phyloP scores from a whole-genome alignment of 2,888 invertebrate genomes.

The Thumatha senex region DNA sequence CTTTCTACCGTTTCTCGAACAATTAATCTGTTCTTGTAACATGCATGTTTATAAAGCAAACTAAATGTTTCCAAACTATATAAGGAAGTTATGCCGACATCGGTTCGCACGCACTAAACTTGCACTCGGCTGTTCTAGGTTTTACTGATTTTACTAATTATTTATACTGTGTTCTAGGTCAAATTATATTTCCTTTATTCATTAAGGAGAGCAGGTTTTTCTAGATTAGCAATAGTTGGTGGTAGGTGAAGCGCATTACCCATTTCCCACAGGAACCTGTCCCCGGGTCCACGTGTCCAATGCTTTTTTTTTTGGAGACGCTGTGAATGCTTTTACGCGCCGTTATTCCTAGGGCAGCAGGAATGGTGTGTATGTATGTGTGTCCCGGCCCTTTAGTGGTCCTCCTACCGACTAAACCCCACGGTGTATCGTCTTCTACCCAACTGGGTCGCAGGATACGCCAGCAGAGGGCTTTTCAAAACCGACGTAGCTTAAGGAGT shows the following conservation, averaged over 20 bases:
- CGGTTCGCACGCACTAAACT: slow-evolving; percentile 20
- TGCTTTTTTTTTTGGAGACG: too few species aligned
- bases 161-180: not conserved
- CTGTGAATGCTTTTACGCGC: too few species aligned
- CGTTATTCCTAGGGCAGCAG: too few species aligned
- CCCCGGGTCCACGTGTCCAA: too few species aligned
- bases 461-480: too few species aligned
- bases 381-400: too few species aligned
- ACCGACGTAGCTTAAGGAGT: too few species aligned
- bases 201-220: not conserved
- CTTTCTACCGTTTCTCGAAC: not conserved
- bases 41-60: not conserved
- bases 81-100: not conserved
- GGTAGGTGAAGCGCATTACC: not conserved
- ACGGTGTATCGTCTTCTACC: too few species aligned
- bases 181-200: not conserved
- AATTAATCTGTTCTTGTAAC: not conserved
- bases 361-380: too few species aligned
- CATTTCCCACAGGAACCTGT: too few species aligned
- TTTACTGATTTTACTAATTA: not conserved
- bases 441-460: too few species aligned
- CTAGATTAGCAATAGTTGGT: not conserved
- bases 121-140: slow-evolving; percentile 6
- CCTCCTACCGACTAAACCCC: too few species aligned
- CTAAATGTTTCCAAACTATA: not conserved